Conservation (phyloP, 2,888 invertebrate species). For the Microplitis deprimator region DNA sequence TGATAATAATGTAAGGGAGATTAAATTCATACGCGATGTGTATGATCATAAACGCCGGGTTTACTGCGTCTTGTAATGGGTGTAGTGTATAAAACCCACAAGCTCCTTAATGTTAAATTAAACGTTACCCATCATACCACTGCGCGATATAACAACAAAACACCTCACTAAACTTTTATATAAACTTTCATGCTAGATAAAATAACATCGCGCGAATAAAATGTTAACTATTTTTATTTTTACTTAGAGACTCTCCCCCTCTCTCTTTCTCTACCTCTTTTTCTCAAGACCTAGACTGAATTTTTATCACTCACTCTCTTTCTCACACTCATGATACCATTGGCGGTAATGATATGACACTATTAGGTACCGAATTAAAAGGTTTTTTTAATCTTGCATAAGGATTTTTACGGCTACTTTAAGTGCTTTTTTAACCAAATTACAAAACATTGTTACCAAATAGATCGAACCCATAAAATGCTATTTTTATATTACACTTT, state of each 20-base stretch:
- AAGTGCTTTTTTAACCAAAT: neutral
- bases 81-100: slow-evolving; percentile 12
- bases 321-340: neutral
- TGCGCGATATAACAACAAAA: neutral
- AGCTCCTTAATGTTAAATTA: slow-evolving; percentile 27
- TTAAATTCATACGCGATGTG: neutral
- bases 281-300: neutral
- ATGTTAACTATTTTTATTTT: slow-evolving; percentile 1
- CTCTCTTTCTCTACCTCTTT: neutral
- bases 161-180: neutral
- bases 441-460: neutral
- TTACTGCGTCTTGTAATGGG: neutral
- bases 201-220: slow-evolving; percentile 3
- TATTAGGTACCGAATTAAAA: neutral
- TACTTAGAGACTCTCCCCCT: neutral
- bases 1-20: neutral
- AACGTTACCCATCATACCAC: slow-evolving; percentile 26
- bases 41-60: slow-evolving; percentile 16
- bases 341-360: neutral
- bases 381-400: neutral
- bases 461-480: neutral
- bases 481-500: neutral
- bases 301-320: neutral
- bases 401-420: neutral
- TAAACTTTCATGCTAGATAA: neutral